Evolutionary conservation across 2,888 invertebrate species (phyloP), one percentile per base, ranked within the genome.

Genomic region (Choreutis nemorana): DNA sequence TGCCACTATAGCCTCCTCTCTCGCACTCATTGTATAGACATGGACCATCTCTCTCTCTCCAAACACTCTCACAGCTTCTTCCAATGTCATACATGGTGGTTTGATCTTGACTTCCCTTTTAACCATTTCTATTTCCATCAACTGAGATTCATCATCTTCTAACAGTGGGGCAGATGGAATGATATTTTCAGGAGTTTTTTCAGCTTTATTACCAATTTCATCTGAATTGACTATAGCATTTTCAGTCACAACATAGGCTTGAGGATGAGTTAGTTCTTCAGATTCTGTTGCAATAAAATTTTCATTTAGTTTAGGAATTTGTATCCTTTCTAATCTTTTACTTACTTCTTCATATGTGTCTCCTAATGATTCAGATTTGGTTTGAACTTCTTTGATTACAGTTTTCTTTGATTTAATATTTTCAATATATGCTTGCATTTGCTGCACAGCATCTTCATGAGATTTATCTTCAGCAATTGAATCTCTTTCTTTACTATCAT

Each of bases 141-240:
- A 30, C 28, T 24, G 22, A 28, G 11, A 31, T 14, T 33, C 27
- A 2, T 33, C 30, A 30, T 53, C 55, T 29, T 61, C 57, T 34
- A 66, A 51, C 14, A 60, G 35, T 9, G 77, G 77, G 3, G 77
- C 77, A 18, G 75, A 67, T 13, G 77, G 77, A 16, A 33, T n/a
- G 11, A 37, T 14, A 33, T 40, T 34, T 32, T 48, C 46, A 23
- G 25, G n/a, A n/a, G n/a, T n/a, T n/a, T n/a, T n/a, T n/a, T n/a
- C n/a, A n/a, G n/a, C n/a, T n/a, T n/a, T n/a, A n/a, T n/a, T n/a
- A n/a, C n/a, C n/a, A n/a, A n/a, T n/a, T n/a, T n/a, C n/a, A n/a
- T n/a, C n/a, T n/a, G n/a, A n/a, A n/a, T n/a, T n/a, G n/a, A n/a
- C n/a, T n/a, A n/a, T 29, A 12, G 10, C 25, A 16, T 14, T 8